phyloP scores from a whole-genome alignment of 2,797 vertebrate genomes.

The Somateria mollissima region DNA sequence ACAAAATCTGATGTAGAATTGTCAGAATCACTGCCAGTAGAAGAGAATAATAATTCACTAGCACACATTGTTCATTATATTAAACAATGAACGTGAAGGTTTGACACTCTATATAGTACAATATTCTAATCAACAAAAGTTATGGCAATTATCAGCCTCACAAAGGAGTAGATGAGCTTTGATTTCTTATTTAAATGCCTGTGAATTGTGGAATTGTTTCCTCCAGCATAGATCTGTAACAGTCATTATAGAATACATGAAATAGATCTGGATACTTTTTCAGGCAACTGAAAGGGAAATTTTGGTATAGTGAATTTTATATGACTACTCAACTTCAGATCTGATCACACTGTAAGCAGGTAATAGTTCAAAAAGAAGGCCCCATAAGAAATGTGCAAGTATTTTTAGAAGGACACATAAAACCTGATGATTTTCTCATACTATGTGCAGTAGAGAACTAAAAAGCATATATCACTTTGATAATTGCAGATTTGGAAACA shows the following conservation, averaged over 20 bases:
- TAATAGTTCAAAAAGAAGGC: not conserved
- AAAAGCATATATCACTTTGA: not conserved
- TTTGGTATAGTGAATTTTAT: not conserved
- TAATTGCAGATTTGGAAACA: not conserved
- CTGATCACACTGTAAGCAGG: not conserved
- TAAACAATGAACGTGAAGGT: accelerated
- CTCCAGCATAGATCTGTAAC: not conserved
- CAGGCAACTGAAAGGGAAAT: not conserved
- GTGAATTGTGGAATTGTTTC: not conserved
- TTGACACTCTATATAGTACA: not conserved
- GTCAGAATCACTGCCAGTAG: not conserved
- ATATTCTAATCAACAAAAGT: not conserved
- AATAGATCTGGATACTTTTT: not conserved
- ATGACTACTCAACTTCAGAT: not conserved
- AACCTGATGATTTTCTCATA: not conserved
- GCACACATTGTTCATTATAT: not conserved
- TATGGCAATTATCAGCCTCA: not conserved
- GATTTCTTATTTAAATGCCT: not conserved
- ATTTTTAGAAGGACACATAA: not conserved
- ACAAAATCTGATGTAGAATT: not conserved
- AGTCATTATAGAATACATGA: not conserved
- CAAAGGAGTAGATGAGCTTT: not conserved
- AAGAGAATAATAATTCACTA: not conserved
- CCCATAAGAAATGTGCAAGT: not conserved
- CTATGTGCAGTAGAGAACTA: not conserved